These are phyloP conservation scores for fruit fly (Drosophila melanogaster) DNA, from an alignment of 1,140 invertebrate species.

Conservation along the genomic window Release_6_plus_ISO1_MT NC_004354.4:12901001-12901500, in stretches of 20 bases:
- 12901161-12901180: too few species aligned
- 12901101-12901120: slow-evolving; percentile 2
- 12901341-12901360: slow-evolving; percentile 1
- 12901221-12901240: neutral
- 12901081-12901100: slow-evolving; percentile 10
- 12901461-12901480: slow-evolving; percentile 5
- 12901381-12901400: slow-evolving; percentile 15
- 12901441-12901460: slow-evolving; percentile 7
- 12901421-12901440: neutral
- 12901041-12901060: neutral
- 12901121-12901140: neutral
- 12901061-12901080: neutral
- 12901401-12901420: slow-evolving; percentile 3
- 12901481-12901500: slow-evolving; percentile 37
- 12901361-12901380: neutral
- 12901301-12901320: too few species aligned
- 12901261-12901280: too few species aligned
- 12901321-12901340: too few species aligned
- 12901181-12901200: neutral
- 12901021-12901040: slow-evolving; percentile 6
- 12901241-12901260: neutral
- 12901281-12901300: neutral
- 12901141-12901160: neutral
- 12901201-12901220: neutral
- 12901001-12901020: slow-evolving; percentile 7